phyloP scores from a whole-genome alignment of 2,888 invertebrate genomes.

The Caenorhabditis sinica region DNA sequence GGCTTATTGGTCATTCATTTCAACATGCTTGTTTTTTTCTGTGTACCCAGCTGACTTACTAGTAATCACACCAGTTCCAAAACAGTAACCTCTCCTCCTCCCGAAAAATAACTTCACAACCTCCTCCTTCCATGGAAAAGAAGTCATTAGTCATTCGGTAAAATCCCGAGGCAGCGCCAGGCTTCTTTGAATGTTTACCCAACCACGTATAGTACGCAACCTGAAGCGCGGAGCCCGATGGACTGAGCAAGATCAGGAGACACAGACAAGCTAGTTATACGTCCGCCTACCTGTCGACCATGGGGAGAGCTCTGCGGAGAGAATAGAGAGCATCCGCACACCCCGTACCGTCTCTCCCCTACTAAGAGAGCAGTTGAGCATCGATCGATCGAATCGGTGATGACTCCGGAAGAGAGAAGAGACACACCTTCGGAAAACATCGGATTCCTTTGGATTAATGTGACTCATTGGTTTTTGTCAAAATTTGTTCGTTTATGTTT shows the following conservation, averaged over 20 bases:
- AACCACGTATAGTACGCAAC: slow-evolving; percentile 60
- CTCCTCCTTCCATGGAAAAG: background rate
- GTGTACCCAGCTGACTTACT: background rate
- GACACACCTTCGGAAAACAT: slow-evolving; percentile 52
- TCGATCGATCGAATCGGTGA: slow-evolving; percentile 55
- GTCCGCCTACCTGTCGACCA: slow-evolving; percentile 57
- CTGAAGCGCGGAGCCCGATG: slow-evolving; percentile 38
- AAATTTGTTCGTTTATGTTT: slow-evolving; percentile 8
- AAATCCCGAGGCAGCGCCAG: slow-evolving; percentile 38
- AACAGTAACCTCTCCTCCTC: slow-evolving; percentile 1
- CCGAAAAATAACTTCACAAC: slow-evolving; percentile 2
- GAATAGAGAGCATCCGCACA: slow-evolving; percentile 58
- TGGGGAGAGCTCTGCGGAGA: slow-evolving; percentile 44
- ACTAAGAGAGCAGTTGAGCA: slow-evolving; percentile 47
- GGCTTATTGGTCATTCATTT: background rate
- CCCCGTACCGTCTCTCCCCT: slow-evolving; percentile 28
- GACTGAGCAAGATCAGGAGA: slow-evolving; percentile 27
- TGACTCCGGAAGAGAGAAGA: slow-evolving; percentile 52
- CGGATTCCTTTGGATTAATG: background rate
- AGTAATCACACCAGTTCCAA: background rate
- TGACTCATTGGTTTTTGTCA: slow-evolving; percentile 38
- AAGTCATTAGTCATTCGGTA: slow-evolving; percentile 54
- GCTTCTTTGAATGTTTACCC: slow-evolving; percentile 50
- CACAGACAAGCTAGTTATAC: slow-evolving; percentile 61
- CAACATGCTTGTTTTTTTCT: background rate